Evolutionary conservation across 2,888 invertebrate genomes (phyloP).

Genomic region (Epinotia bilunana): DNA sequence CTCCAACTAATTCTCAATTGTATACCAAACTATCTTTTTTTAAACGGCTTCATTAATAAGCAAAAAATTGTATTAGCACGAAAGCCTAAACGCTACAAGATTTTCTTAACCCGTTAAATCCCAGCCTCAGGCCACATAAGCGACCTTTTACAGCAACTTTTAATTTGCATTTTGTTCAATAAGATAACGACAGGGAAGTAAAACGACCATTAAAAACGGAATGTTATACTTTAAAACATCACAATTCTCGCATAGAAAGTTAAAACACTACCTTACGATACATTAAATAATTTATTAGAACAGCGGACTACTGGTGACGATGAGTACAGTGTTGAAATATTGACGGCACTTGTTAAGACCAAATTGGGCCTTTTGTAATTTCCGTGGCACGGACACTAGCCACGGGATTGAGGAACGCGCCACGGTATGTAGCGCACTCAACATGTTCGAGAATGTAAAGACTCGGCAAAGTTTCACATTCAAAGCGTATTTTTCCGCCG

Average conservation of each 20-base stretch:
- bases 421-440: background rate
- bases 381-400: background rate
- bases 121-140: conserved; percentile 8
- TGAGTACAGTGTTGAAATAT: conserved; percentile 2
- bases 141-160: conserved; percentile 17
- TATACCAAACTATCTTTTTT: background rate
- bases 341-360: background rate
- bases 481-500: background rate
- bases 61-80: background rate
- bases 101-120: conserved; percentile 20
- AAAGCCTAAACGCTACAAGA: background rate
- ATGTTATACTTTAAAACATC: conserved; percentile 69
- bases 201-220: conserved; percentile 70
- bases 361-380: conserved; percentile 2
- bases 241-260: conserved; percentile 73
- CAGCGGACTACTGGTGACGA: conserved; percentile 22
- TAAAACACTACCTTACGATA: conserved; percentile 65
- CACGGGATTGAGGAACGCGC: background rate
- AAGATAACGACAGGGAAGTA: conserved; percentile 46
- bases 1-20: background rate
- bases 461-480: background rate
- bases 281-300: conserved; percentile 40
- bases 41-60: background rate
- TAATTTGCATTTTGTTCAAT: conserved; percentile 35
- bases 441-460: background rate